These are phyloP conservation scores for Ictalurus punctatus DNA, from an alignment of 2,113 vertebrate genomes.

Conservation along the genomic window DNA sequence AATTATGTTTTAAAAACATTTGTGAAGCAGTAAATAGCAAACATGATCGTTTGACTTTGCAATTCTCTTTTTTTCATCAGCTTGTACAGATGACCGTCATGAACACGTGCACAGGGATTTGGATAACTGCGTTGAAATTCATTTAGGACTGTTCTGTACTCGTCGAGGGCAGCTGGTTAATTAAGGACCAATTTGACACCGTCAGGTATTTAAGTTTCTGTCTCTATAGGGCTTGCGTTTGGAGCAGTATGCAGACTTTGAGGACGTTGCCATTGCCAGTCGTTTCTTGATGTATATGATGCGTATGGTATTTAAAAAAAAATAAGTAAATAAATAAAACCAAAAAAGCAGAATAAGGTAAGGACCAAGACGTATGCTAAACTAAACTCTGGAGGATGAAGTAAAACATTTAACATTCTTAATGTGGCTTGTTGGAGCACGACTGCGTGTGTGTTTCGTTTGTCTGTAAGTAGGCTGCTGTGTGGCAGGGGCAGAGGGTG, in stretches of 20 bases:
- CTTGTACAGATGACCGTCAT: not conserved
- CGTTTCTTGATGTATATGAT: not conserved
- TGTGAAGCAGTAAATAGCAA: not conserved
- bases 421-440: not conserved
- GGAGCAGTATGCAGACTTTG: conserved; percentile 10
- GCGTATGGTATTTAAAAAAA: not conserved
- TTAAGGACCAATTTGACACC: conserved; percentile 26
- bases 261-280: not conserved
- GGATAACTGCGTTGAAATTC: conserved; percentile 1
- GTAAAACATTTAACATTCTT: not conserved
- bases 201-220: conserved; percentile 51
- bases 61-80: not conserved
- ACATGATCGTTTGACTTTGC: not conserved
- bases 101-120: not conserved
- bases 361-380: not conserved
- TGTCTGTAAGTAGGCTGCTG: not conserved
- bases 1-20: not conserved
- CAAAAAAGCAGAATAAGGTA: not conserved
- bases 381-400: not conserved
- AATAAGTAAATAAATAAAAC: not conserved
- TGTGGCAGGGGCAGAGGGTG: not conserved
- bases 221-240: conserved; percentile 33
- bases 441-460: not conserved
- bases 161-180: conserved; percentile 34
- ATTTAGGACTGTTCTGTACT: not conserved